These are phyloP conservation scores for Oedothorax gibbosus DNA, from an alignment of 1,140 invertebrate genomes.

Conservation along the genomic window DNA sequence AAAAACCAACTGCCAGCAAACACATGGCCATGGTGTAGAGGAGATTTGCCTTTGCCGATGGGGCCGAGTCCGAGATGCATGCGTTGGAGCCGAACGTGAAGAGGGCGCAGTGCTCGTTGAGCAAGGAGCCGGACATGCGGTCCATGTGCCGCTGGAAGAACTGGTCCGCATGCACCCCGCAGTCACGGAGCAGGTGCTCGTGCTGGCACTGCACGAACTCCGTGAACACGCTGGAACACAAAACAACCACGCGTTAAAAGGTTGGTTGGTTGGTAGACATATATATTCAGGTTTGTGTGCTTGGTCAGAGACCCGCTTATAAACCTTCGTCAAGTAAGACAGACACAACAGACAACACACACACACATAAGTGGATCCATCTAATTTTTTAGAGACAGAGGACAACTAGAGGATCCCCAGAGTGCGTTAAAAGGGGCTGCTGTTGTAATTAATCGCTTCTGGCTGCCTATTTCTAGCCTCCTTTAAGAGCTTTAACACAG, in stretches of 20 bases:
- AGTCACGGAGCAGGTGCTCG: constrained; percentile 52
- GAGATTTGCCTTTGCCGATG: neutral
- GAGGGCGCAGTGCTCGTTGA: constrained; percentile 61
- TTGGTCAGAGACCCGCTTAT: too few relatives aligned
- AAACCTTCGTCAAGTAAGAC: too few relatives aligned
- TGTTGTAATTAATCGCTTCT: too few relatives aligned
- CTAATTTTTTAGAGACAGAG: too few relatives aligned
- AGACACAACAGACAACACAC: too few relatives aligned
- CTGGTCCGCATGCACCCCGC: constrained; percentile 52
- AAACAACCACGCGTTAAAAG: neutral
- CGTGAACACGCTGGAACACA: constrained; percentile 55
- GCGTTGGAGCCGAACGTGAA: constrained; percentile 57
- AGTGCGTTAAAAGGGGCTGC: too few relatives aligned
- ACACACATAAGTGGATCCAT: too few relatives aligned
- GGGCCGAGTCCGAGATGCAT: constrained; percentile 26
- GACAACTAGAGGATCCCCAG: too few relatives aligned
- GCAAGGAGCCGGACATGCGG: constrained; percentile 61
- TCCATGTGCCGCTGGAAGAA: constrained; percentile 61
- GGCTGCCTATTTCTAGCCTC: too few relatives aligned
- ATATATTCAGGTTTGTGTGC: too few relatives aligned
- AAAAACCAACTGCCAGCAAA: neutral
- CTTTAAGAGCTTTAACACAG: too few relatives aligned
- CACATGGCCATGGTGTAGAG: neutral
- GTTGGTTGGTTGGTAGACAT: too few relatives aligned
- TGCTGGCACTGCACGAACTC: constrained; percentile 61